A percentile compares a stretch with the other conserved stretches of the same genome.
These are phyloP conservation scores for Sapayoa aenigma DNA, from an alignment of 2,113 vertebrate genomes.

Conservation along the genomic window DNA sequence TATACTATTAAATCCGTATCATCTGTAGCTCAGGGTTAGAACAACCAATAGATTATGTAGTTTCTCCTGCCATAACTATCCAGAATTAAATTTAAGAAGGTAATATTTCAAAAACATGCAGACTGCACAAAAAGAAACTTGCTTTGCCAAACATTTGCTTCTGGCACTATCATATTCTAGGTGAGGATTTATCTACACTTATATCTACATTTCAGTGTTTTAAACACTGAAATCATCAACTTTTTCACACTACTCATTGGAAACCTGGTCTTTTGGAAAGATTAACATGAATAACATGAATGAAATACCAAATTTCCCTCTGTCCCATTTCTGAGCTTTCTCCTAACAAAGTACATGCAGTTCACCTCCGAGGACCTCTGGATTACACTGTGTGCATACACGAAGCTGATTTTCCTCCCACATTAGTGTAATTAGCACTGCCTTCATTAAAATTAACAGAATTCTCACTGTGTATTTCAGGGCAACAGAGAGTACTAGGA, in stretches of 20 bases:
- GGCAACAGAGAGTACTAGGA: not conserved
- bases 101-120: not conserved
- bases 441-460: conserved; percentile 15
- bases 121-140: not conserved
- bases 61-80: not conserved
- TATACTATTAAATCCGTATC: not conserved
- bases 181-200: not conserved
- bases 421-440: not conserved
- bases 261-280: not conserved
- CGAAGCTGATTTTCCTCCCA: not conserved
- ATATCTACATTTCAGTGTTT: not conserved
- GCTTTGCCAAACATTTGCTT: not conserved
- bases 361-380: not conserved
- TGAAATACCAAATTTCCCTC: not conserved
- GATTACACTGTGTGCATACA: not conserved
- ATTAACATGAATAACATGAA: not conserved
- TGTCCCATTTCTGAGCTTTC: not conserved
- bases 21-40: not conserved
- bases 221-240: not conserved
- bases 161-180: not conserved
- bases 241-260: not conserved
- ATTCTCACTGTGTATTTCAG: not conserved
- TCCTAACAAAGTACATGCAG: not conserved
- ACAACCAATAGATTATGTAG: not conserved
- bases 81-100: not conserved